A percentile compares a stretch with the other conserved stretches of the same genome.
Evolutionary conservation across 35 echinoderm and acorn worm species (phyloP).

Genomic region (Apostichopus parvimensis): DNA sequence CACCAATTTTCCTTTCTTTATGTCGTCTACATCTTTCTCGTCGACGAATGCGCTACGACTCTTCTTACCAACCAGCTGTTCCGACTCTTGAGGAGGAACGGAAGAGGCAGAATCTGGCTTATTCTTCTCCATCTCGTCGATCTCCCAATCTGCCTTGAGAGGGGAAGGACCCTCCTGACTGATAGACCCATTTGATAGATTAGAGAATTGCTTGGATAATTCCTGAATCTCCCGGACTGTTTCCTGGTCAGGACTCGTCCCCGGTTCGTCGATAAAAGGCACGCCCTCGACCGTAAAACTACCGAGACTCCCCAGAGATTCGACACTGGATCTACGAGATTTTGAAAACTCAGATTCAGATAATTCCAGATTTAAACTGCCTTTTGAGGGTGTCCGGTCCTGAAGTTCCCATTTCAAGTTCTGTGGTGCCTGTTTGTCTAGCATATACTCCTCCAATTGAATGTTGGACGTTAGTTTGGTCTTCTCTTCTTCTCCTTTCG

Average conservation of each 20-base stretch:
- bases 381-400: conserved; percentile 6
- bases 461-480: neutral
- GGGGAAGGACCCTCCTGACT: neutral
- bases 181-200: conserved; percentile 4
- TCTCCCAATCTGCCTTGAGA: conserved; percentile 1
- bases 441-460: neutral
- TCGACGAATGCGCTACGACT: neutral
- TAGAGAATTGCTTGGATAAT: conserved; percentile 47
- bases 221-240: conserved; percentile 29
- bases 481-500: neutral
- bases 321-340: conserved; percentile 13
- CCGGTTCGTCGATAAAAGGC: conserved; percentile 42
- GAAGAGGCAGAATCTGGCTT: neutral
- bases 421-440: conserved; percentile 8
- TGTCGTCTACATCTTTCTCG: conserved; percentile 41
- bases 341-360: conserved; percentile 32
- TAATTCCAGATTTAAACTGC: conserved; percentile 21
- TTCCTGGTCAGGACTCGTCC: conserved; percentile 19
- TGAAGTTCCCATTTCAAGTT: conserved; percentile 34
- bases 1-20: conserved; percentile 43
- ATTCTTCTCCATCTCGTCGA: neutral
- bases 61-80: neutral
- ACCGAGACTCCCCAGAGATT: conserved; percentile 30
- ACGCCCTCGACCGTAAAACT: conserved; percentile 51
- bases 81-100: neutral